Base-by-base conservation (phyloP, 2,113 vertebrate species). In the Channa argus region DNA sequence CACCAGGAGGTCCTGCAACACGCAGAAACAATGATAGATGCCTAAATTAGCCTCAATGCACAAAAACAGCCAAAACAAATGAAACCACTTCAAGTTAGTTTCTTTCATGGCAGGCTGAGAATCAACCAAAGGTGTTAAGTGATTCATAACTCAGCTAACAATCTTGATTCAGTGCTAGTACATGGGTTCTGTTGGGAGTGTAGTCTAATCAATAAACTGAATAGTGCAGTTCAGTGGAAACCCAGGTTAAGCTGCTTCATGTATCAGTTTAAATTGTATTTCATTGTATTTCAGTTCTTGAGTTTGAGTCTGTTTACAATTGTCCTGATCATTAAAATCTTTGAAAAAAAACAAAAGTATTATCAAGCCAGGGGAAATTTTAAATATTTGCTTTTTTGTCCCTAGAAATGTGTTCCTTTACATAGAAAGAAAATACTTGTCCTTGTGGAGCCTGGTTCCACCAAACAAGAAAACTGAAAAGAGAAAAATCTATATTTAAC, bases 1-100 rank as follows among this genome's bases (percentile, higher is more conserved):
- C 86, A 37, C 93, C 92, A 9, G 94, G 94, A 43, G 93, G 92
- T 69, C 94, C 94, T 95, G 65, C 59, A 61, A 66, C 39, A 73
- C 1, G 44, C 53, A 71, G 34, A 88, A 70, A 86, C 56, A 85
- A 65, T 50, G 55, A 80, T 12, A 80, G 41, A 79, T 59, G 72
- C 63, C 54, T 72, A 53, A 24, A 69, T 86, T 56, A 91, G 70
- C 55, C 63, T 58, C 37, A 51, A 4, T 33, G 55, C 39, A 63
- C 67, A 5, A 39, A 14, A 45, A 11, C 46, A 75, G 69, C 9
- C 15, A 10, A 54, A 68, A 73, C 49, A 58, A 70, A 71, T 68
- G 53, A 45, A 56, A 56, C 58, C 41, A 50, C 8, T 46, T 71
- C 67, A 64, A 50, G 24, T 58, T 77, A 46, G 49, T 10, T 64